Conservation (phyloP, 92 coral and sea anemone species). For the Parazoanthus atlanticus region DNA sequence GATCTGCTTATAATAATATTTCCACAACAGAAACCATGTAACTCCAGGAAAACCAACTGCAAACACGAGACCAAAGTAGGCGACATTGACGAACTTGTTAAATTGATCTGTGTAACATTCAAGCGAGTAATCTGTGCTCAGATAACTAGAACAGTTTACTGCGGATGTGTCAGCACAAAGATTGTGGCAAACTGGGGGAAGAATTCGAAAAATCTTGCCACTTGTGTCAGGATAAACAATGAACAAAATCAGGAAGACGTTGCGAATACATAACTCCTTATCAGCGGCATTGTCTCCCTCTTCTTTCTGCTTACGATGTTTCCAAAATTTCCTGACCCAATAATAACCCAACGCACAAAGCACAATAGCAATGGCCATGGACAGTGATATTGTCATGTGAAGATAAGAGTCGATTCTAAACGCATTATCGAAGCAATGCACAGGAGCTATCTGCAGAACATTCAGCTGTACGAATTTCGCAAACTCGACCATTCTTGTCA, state of each 20-base stretch:
- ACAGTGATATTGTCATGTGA: not conserved
- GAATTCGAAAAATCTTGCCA: slow-evolving; percentile 11
- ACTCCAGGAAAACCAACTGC: slow-evolving; percentile 42
- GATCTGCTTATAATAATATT: not conserved
- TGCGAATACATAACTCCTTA: no score
- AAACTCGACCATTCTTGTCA: not conserved
- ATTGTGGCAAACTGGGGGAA: slow-evolving; percentile 22
- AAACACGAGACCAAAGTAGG: slow-evolving; percentile 17
- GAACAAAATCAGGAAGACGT: not conserved
- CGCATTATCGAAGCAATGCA: not conserved
- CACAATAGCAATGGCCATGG: not conserved
- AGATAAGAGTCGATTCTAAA: not conserved
- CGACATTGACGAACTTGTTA: not conserved
- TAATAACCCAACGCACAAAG: not conserved
- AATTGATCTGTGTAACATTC: slow-evolving; percentile 19
- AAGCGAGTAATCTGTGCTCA: slow-evolving; percentile 31
- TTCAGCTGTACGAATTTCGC: slow-evolving; percentile 23
- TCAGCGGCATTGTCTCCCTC: not conserved
- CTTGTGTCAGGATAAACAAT: slow-evolving; percentile 12
- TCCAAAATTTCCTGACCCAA: slow-evolving; percentile 10
- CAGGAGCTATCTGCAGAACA: slow-evolving; percentile 36
- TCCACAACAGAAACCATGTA: slow-evolving; percentile 30
- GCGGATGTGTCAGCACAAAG: slow-evolving; percentile 8
- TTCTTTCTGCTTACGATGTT: not conserved
- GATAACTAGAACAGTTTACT: not conserved